Evolutionary conservation across 1,140 invertebrate species (phyloP).

Genomic region (Drosophila sucinea): DNA sequence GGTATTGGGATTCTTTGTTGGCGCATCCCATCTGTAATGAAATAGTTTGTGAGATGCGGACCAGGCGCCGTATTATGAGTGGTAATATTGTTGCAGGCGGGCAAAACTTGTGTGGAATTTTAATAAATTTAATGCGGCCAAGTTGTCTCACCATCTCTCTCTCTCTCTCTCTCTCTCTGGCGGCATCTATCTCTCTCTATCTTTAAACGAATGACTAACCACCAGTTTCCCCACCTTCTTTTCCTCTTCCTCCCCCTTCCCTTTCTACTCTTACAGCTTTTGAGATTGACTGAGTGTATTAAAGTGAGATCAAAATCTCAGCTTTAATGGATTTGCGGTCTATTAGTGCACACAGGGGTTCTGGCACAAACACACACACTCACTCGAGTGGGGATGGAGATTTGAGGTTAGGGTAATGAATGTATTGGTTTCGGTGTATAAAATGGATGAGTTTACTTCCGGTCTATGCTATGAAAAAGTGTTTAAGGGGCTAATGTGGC

Average conservation of each 20-base stretch:
- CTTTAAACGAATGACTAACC: neutral
- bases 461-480: conserved; percentile 54
- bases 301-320: conserved; percentile 79
- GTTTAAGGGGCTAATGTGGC: conserved; percentile 46
- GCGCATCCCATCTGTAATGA: conserved; percentile 88
- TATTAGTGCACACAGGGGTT: conserved; percentile 64
- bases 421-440: conserved; percentile 67
- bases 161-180: conserved; percentile 4
- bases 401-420: conserved; percentile 60
- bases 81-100: conserved; percentile 77
- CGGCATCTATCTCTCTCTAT: neutral
- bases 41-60: conserved; percentile 72
- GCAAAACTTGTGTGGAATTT: conserved; percentile 75
- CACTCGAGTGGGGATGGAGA: conserved; percentile 18
- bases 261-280: conserved; percentile 49
- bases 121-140: conserved; percentile 75
- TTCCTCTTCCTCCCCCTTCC: no score
- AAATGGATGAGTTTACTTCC: conserved; percentile 76
- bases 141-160: conserved; percentile 1
- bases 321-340: conserved; percentile 81
- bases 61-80: conserved; percentile 74
- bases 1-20: conserved; percentile 90
- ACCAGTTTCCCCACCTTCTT: neutral
- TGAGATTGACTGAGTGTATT: conserved; percentile 80
- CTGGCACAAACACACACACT: conserved; percentile 17